Base-by-base conservation (phyloP, 2,113 vertebrate genomes). In the Ophiodon elongatus region DNA sequence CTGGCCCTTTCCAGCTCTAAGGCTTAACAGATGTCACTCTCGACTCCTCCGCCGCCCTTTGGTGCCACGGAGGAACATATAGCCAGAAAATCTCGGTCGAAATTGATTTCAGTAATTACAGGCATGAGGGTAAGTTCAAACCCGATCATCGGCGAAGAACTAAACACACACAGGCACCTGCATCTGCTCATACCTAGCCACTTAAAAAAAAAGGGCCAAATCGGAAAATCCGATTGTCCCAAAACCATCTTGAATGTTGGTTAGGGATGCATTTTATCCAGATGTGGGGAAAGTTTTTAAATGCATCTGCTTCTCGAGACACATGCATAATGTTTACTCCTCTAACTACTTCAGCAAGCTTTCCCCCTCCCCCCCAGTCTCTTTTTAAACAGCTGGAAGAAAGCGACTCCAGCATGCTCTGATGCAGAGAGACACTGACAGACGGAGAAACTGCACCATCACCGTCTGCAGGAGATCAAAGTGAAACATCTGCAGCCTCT, bases 11-110 rank as follows among this genome's bases (percentile, higher is more conserved):
- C 80, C 83, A 91, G 90, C 78, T 83, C 79, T 93, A 93, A 94
- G 86, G 90, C 89, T 85, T 85, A 91, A 88, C 95, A 95, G 93
- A 95, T 95, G 94, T 93, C 93, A 94, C 90, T 89, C 85, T 82
- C 50, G 6, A 23, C 75, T 85, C 63, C 62, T 75, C 81, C 57
- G 74, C 78, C 72, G 80, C 82, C 85, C 75, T 31, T 57, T 52
- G 76, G 45, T 47, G 67, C 78, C 72, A 73, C 31, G 52, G 31
- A 67, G 57, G 33, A 76, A 33, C 45, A 4, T 25, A 25, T 21
- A 41, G 69, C 29, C 17, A 27, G 25, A 45, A 64, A 52, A 21
- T 73, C 50, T 56, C 2, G 29, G 73, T 76, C 73, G 77, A 73
- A 75, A 80, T 45, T 37, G 52, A 76, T 47, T 82, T 82, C 13